Percentiles rank a stretch among this genome's conserved stretches.
These are phyloP conservation scores for Anthopleura xanthogrammica DNA, from an alignment of 92 coral and sea anemone genomes.

Conservation along the genomic window DNA sequence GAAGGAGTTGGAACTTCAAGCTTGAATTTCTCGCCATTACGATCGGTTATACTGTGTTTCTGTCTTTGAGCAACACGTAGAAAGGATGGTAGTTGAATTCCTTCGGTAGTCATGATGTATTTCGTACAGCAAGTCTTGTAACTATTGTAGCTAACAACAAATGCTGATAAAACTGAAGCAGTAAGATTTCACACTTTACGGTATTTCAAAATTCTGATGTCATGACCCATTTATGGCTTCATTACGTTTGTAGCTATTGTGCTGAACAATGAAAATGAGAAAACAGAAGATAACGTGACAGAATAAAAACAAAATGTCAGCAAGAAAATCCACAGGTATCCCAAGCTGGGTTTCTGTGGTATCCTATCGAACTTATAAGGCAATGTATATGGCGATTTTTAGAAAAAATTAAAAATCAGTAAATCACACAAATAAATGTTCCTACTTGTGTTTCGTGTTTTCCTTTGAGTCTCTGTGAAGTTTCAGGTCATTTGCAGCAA, in stretches of 20 bases:
- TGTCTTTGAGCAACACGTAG: constrained; percentile 47
- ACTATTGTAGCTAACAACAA: background rate
- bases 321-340: background rate
- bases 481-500: no score
- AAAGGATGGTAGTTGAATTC: constrained; percentile 10
- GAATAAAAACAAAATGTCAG: constrained; percentile 5
- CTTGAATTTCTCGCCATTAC: constrained; percentile 67
- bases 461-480: no score
- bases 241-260: background rate
- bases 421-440: no score
- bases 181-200: background rate
- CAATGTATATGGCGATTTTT: no score
- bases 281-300: background rate
- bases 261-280: background rate
- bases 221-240: background rate
- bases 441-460: no score
- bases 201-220: background rate
- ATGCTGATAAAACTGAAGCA: background rate
- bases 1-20: constrained; percentile 53
- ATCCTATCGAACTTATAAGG: no score
- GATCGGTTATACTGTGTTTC: constrained; percentile 55
- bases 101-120: constrained; percentile 11
- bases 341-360: background rate
- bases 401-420: no score
- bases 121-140: background rate